These are phyloP conservation scores for Amphiprion percula DNA, from an alignment of 2,113 vertebrate genomes.

Conservation along the genomic window DNA sequence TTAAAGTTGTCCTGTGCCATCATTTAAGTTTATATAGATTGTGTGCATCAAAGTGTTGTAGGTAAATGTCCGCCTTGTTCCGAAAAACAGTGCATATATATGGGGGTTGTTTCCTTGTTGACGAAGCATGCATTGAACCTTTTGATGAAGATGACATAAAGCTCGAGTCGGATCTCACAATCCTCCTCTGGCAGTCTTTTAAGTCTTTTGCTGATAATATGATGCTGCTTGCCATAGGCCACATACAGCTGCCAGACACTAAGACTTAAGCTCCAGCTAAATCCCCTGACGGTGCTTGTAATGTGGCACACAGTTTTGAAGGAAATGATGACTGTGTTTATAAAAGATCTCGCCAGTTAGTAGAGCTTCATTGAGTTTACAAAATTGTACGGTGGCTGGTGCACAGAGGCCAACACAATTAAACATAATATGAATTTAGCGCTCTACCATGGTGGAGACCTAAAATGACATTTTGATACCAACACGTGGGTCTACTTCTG, in stretches of 20 bases:
- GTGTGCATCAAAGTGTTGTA: conserved; percentile 17
- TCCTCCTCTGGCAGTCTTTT: conserved; percentile 55
- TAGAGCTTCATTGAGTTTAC: conserved; percentile 44
- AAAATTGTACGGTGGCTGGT: conserved; percentile 5
- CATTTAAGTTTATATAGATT: conserved; percentile 19
- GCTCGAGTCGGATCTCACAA: conserved; percentile 57
- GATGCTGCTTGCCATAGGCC: conserved; percentile 68
- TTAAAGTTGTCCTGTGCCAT: not conserved
- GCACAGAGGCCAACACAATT: conserved; percentile 33
- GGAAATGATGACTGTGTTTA: conserved; percentile 61
- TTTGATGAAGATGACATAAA: conserved; percentile 52
- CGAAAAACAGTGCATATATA: conserved; percentile 10
- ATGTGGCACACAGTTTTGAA: conserved; percentile 68
- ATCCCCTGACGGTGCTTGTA: conserved; percentile 69
- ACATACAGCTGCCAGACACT: conserved; percentile 69
- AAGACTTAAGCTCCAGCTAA: conserved; percentile 65
- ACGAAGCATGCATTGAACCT: conserved; percentile 51
- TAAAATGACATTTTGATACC: conserved; percentile 26
- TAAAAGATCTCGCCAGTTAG: conserved; percentile 60
- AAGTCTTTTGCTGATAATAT: conserved; percentile 56
- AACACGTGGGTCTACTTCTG: not conserved
- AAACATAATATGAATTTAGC: conserved; percentile 9
- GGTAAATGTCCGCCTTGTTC: conserved; percentile 18
- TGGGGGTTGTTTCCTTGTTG: conserved; percentile 18
- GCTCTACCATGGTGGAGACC: not conserved